Percentiles rank a stretch among this genome's conserved stretches.
phyloP scores from a whole-genome alignment of 2,113 vertebrate species.

The Prolemur simus region DNA sequence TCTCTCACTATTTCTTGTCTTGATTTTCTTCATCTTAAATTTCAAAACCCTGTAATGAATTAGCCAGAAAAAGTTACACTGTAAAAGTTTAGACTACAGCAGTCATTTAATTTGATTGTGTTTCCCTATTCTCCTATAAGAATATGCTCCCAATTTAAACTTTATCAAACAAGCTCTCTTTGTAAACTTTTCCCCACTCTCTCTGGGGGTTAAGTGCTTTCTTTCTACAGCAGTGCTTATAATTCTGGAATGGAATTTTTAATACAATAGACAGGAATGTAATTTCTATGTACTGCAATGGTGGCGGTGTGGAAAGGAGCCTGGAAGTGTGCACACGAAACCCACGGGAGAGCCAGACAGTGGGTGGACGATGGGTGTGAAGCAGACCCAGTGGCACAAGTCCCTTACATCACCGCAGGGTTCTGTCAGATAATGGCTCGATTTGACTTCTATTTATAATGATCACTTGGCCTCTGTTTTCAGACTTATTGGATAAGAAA shows the following conservation, averaged over 20 bases:
- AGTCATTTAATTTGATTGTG: not conserved
- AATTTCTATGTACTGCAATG: not conserved
- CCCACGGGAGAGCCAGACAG: fast-evolving
- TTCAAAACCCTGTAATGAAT: not conserved
- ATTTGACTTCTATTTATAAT: not conserved
- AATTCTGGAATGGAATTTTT: not conserved
- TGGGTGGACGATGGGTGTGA: fast-evolving
- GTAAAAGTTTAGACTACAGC: not conserved
- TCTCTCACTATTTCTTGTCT: not conserved
- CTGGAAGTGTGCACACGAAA: fast-evolving
- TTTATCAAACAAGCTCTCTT: not conserved
- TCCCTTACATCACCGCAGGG: fast-evolving
- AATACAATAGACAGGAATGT: fast-evolving
- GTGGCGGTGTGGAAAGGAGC: not conserved
- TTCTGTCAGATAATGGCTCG: not conserved
- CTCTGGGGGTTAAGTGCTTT: not conserved
- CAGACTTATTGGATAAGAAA: not conserved
- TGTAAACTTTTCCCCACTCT: not conserved
- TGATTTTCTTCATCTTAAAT: not conserved
- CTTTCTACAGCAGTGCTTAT: not conserved
- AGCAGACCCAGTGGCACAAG: fast-evolving
- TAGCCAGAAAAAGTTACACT: not conserved
- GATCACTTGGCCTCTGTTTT: not conserved
- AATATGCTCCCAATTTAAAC: not conserved
- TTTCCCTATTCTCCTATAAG: not conserved